Percentiles rank a stretch among this genome's conserved stretches.
Evolutionary conservation across 2,113 vertebrate genomes (phyloP).

Genomic region (Nibea albiflora): DNA sequence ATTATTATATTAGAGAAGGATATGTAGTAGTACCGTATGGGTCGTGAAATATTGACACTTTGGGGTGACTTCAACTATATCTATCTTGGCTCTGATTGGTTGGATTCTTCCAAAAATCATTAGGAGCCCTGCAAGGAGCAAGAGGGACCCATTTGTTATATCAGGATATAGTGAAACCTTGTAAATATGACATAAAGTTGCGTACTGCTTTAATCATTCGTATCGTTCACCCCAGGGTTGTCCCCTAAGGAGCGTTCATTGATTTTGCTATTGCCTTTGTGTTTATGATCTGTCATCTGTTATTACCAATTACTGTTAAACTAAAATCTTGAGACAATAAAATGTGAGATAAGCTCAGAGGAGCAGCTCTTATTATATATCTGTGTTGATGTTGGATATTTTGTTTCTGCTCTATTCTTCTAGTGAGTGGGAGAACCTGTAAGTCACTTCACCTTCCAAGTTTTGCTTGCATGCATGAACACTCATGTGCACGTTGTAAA

Average conservation of each 20-base stretch:
- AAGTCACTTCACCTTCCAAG: constrained; percentile 82
- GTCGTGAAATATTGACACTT: too few species aligned
- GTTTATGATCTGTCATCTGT: constrained; percentile 7
- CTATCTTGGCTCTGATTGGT: too few species aligned
- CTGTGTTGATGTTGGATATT: constrained; percentile 36
- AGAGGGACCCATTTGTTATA: too few species aligned
- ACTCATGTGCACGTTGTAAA: constrained; percentile 6
- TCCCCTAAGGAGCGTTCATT: not conserved
- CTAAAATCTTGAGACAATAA: too few species aligned
- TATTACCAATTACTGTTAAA: too few species aligned
- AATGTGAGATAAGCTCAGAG: not conserved
- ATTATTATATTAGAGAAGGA: not conserved
- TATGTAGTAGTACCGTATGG: too few species aligned
- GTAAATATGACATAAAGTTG: too few species aligned
- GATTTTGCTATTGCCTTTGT: not conserved
- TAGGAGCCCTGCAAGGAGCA: too few species aligned
- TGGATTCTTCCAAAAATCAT: too few species aligned
- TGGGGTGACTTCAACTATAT: too few species aligned
- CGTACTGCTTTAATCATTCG: too few species aligned
- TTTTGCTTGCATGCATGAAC: constrained; percentile 27
- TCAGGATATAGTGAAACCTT: too few species aligned
- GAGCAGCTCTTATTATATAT: not conserved
- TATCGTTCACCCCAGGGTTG: not conserved
- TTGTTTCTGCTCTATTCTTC: constrained; percentile 74
- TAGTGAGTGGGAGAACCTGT: constrained; percentile 97